A percentile compares a stretch with the other conserved stretches of the same genome.
These are phyloP conservation scores for Oligia strigilis DNA, from an alignment of 2,888 invertebrate genomes.

Conservation along the genomic window DNA sequence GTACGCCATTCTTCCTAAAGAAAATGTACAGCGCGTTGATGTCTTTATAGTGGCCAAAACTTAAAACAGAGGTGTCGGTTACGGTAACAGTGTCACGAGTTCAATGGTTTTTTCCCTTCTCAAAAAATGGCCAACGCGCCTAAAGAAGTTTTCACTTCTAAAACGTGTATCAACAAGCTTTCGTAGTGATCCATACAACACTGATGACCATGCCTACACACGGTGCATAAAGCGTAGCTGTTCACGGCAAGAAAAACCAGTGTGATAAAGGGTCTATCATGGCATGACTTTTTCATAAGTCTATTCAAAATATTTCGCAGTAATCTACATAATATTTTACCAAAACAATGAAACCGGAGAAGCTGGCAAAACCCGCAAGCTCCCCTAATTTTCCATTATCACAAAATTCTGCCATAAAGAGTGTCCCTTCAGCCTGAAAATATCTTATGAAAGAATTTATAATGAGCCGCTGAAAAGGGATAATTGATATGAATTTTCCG, in stretches of 20 bases:
- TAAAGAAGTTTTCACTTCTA: too few species aligned
- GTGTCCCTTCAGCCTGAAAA: slow-evolving; percentile 70
- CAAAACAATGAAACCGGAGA: slow-evolving; percentile 50
- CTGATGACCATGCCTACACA: too few species aligned
- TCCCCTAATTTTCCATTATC: slow-evolving; percentile 59
- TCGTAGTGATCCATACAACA: too few species aligned
- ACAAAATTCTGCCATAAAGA: slow-evolving; percentile 55
- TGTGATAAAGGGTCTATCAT: not conserved
- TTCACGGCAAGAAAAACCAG: not conserved
- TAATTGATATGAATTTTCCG: slow-evolving; percentile 88
- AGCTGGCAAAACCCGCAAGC: slow-evolving; percentile 23
- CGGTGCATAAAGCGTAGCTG: too few species aligned
- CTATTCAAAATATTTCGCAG: slow-evolving; percentile 36
- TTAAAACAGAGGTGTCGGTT: too few species aligned
- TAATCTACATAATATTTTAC: slow-evolving; percentile 47
- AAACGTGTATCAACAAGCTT: too few species aligned
- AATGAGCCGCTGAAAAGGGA: slow-evolving; percentile 81
- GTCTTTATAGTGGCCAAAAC: too few species aligned
- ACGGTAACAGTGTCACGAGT: too few species aligned
- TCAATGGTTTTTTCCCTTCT: too few species aligned
- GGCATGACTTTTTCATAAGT: slow-evolving; percentile 16
- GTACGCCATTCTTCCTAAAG: too few species aligned
- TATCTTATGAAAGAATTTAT: slow-evolving; percentile 86
- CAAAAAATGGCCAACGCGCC: too few species aligned
- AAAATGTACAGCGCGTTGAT: too few species aligned